Percentiles rank a stretch among this genome's conserved stretches.
These are phyloP conservation scores for Eulemur mongoz DNA, from an alignment of 2,797 vertebrate genomes.

Conservation along the genomic window DNA sequence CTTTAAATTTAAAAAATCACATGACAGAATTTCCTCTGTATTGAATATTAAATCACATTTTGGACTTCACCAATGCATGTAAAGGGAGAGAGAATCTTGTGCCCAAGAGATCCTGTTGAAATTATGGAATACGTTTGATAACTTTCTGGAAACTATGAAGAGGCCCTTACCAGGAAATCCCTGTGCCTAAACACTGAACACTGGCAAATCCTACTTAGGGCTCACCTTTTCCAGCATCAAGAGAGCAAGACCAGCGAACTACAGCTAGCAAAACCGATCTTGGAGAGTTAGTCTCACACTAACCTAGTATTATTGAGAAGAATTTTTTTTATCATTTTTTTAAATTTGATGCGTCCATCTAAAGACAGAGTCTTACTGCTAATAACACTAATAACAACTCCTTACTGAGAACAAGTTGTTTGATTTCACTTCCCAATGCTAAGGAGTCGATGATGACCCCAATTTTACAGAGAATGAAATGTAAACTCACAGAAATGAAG, in stretches of 20 bases:
- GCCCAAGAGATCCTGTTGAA: neutral
- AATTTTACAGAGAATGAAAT: neutral
- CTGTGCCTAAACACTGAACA: neutral
- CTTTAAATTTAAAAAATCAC: neutral
- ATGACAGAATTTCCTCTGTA: neutral
- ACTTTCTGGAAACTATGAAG: conserved; percentile 27
- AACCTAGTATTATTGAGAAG: neutral
- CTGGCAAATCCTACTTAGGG: neutral
- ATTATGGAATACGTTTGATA: neutral
- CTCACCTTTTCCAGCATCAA: neutral
- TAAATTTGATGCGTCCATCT: neutral
- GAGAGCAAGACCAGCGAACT: neutral
- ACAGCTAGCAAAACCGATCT: neutral
- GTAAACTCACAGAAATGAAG: neutral
- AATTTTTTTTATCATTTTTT: neutral
- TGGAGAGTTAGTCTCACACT: neutral
- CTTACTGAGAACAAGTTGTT: neutral
- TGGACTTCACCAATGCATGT: neutral
- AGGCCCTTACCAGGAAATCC: neutral
- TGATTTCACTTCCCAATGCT: neutral
- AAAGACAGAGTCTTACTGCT: neutral
- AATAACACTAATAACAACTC: neutral
- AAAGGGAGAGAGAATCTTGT: neutral
- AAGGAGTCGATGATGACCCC: neutral
- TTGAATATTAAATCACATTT: neutral